phyloP scores from a whole-genome alignment of 1,140 invertebrate genomes.

The Drosophila bocki region DNA sequence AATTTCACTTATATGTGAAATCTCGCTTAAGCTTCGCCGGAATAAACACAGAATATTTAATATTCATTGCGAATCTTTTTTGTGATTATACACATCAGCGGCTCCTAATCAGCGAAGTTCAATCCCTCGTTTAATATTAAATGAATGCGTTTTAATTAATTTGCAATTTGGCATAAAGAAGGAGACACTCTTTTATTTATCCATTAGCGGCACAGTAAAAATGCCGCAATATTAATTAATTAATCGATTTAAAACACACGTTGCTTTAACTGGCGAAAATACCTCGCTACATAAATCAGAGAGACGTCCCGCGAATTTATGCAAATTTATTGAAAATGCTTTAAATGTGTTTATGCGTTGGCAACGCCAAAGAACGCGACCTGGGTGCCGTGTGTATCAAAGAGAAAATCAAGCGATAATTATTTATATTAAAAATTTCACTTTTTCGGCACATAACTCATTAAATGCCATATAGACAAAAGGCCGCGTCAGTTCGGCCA shows the following conservation, averaged over 20 bases:
- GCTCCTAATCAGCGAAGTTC: constrained; percentile 44
- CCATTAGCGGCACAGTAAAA: constrained; percentile 30
- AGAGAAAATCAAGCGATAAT: constrained; percentile 61
- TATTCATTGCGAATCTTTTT: constrained; percentile 11
- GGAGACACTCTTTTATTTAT: constrained; percentile 27
- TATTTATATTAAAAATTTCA: constrained; percentile 76
- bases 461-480: constrained; percentile 15
- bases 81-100: constrained; percentile 14
- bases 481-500: constrained; percentile 25
- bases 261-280: constrained; percentile 39
- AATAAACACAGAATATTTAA: constrained; percentile 3
- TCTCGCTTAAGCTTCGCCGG: too few species aligned
- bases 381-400: constrained; percentile 34
- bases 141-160: constrained; percentile 70
- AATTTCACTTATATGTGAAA: not conserved
- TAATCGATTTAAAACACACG: constrained; percentile 42
- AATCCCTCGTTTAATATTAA: constrained; percentile 46
- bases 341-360: constrained; percentile 44
- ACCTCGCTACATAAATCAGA: constrained; percentile 28
- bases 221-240: constrained; percentile 56
- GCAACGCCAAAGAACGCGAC: constrained; percentile 5
- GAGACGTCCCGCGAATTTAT: constrained; percentile 32
- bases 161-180: constrained; percentile 37
- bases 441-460: constrained; percentile 60
- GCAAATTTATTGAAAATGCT: constrained; percentile 56